Evolutionary conservation across 2,888 invertebrate genomes (phyloP).

Genomic region (Chymomyza procnemis): DNA sequence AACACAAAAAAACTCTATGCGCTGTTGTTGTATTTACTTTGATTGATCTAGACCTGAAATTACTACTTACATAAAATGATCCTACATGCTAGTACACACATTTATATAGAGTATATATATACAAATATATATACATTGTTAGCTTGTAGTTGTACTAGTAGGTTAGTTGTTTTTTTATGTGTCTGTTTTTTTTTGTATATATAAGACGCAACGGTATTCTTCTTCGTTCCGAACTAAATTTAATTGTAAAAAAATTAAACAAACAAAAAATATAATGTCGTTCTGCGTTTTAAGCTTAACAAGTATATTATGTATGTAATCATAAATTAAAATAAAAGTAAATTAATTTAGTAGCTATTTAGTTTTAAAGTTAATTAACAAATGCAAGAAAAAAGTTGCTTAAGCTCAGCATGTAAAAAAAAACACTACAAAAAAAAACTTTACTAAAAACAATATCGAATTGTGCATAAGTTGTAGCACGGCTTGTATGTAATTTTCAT

Average conservation of each 20-base stretch:
- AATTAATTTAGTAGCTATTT: constrained; percentile 50
- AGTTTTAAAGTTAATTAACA: constrained; percentile 45
- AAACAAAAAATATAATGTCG: no score
- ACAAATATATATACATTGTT: not conserved
- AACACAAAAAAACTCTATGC: not conserved
- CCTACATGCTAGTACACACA: not conserved
- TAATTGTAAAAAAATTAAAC: constrained; percentile 41
- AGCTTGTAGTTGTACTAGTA: not conserved
- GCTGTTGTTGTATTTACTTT: not conserved
- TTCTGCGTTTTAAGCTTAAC: constrained; percentile 67
- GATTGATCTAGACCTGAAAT: not conserved
- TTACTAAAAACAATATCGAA: constrained; percentile 36
- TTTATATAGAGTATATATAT: not conserved
- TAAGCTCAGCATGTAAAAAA: constrained; percentile 7
- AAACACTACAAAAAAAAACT: constrained; percentile 18
- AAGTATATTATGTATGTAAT: constrained; percentile 48
- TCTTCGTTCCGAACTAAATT: constrained; percentile 19
- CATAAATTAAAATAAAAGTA: constrained; percentile 49
- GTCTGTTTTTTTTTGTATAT: not conserved
- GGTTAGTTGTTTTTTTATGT: not conserved
- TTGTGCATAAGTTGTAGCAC: constrained; percentile 63
- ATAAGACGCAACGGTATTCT: constrained; percentile 1
- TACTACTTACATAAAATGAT: not conserved
- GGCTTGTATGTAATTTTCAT: constrained; percentile 58
- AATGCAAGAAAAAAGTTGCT: constrained; percentile 15